A percentile compares a stretch with the other conserved stretches of the same genome.
phyloP scores from a whole-genome alignment of 1,140 invertebrate genomes.

The Tetramorium simillimum region DNA sequence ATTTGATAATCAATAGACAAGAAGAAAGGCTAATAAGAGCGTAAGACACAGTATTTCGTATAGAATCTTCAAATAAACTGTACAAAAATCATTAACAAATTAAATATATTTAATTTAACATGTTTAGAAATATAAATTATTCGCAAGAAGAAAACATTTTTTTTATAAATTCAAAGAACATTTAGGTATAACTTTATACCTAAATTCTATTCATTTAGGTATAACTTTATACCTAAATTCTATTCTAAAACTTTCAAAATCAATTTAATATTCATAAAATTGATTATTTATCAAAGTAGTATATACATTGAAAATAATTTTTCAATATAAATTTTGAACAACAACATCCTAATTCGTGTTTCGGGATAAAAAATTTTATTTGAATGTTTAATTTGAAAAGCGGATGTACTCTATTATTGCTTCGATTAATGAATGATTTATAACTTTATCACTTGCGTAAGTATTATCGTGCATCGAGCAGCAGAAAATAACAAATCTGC shows the following conservation, averaged over 20 bases:
- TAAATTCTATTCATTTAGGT: not conserved
- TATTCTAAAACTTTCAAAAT: slow-evolving; percentile 13
- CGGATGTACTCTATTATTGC: slow-evolving; percentile 59
- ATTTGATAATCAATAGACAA: not conserved
- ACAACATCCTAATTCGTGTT: not conserved
- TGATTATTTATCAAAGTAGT: not conserved
- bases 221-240: not conserved
- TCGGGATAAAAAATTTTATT: slow-evolving; percentile 3
- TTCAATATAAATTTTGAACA: slow-evolving; percentile 15
- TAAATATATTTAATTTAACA: slow-evolving; percentile 32
- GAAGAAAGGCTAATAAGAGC: not conserved
- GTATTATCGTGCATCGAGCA: slow-evolving; percentile 44
- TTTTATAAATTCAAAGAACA: slow-evolving; percentile 13
- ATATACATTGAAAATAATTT: not conserved
- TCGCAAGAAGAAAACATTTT: not conserved
- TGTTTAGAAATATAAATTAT: slow-evolving; percentile 4
- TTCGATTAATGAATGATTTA: slow-evolving; percentile 44
- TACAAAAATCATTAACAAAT: slow-evolving; percentile 18
- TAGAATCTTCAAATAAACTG: slow-evolving; percentile 14
- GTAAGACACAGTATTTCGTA: not conserved
- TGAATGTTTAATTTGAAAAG: slow-evolving; percentile 14
- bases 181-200: not conserved
- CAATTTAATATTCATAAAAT: not conserved
- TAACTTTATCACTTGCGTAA: slow-evolving; percentile 13
- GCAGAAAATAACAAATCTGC: slow-evolving; percentile 63